phyloP scores from a whole-genome alignment of 2,113 vertebrate species.

The Cyphomyrus plagiostoma region DNA sequence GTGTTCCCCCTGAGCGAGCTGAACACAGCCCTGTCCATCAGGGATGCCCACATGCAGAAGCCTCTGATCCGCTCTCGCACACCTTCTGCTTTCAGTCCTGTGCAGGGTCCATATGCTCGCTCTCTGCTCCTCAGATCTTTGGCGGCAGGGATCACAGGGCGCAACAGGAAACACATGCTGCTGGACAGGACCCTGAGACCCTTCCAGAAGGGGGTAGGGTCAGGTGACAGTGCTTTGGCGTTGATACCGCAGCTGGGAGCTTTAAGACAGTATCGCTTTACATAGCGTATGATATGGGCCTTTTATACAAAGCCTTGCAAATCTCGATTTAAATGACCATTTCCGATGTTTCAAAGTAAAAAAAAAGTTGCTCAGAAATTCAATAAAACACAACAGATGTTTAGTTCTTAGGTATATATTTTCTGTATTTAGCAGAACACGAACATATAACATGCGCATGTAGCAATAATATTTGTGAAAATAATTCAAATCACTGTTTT shows the following conservation, averaged over 20 bases:
- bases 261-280: background rate
- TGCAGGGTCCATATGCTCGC: background rate
- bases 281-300: background rate
- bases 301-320: background rate
- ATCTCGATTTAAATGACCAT: background rate
- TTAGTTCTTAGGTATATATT: background rate
- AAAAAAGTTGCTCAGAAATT: background rate
- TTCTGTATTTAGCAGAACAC: background rate
- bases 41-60: background rate
- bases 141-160: background rate
- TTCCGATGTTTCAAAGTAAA: background rate
- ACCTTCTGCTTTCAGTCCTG: background rate
- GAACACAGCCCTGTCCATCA: background rate
- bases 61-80: background rate
- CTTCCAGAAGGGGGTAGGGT: background rate
- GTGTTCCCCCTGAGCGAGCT: background rate
- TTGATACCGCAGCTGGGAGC: background rate
- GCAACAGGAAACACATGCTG: slow-evolving; percentile 4
- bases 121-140: background rate
- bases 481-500: background rate
- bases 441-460: background rate
- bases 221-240: background rate
- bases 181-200: background rate
- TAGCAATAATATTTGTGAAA: background rate
- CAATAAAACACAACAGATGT: background rate